Evolutionary conservation across 2,888 invertebrate species (phyloP), one percentile per base, ranked within the genome.

Genomic region (Neuroscelio doddi): DNA sequence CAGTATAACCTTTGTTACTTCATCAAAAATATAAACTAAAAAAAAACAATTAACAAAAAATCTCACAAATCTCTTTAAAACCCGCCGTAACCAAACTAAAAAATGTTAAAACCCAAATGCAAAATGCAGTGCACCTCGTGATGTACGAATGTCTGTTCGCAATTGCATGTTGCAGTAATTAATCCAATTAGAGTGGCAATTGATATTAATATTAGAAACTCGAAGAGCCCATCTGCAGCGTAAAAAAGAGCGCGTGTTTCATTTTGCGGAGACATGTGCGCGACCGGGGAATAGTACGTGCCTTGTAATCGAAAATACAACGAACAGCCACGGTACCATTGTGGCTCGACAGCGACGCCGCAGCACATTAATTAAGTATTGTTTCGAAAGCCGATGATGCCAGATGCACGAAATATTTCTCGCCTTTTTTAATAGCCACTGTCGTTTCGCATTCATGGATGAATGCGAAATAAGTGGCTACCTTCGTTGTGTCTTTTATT

Each of bases 321-420:
- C 47, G 63, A 53, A 63, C 68, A 64, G 68, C 64, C 53, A 69
- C 51, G 70, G 59, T 65, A 61, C 68, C 67, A 73, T 71, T 72
- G 76, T 77, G 62, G 17, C 52, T 66, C 63, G 68, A 71, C 69
- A 67, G 66, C 67, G 64, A 70, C 72, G 71, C 68, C 68, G 70
- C 56, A 58, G 68, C 63, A 56, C 66, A 74, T 75, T 78, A 78
- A 78, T 78, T 76, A 78, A 78, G 71, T 76, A 74, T 70, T 73
- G 73, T 71, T 68, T 66, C 64, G 59, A 46, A 66, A 68, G 66
- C 63, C 69, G 58, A 71, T 68, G 53, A 68, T 64, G 66, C 64
- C 66, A 64, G 41, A 62, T 55, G 62, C 62, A 51, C 46, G 49
- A 47, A 63, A 51, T 56, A 55, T 65, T 55, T 52, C 32, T 49